Evolutionary conservation across 2,888 invertebrate species (phyloP), one percentile per base, ranked within the genome.

Genomic region (Syrista parreyssii): DNA sequence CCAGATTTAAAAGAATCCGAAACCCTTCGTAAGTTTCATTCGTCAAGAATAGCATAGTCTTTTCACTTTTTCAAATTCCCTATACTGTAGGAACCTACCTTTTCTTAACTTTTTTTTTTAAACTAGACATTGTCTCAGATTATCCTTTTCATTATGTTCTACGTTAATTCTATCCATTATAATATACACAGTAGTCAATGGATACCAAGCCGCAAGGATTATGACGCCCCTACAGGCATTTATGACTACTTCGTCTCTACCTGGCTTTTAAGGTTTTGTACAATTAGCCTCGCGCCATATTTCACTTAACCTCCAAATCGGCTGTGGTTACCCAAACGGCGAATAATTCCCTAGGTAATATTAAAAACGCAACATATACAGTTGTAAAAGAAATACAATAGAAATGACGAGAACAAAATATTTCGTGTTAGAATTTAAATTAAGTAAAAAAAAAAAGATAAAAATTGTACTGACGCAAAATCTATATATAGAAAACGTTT

Each of bases 201-300:
- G 55, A 55, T 55, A 55, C 55, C 23, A 23, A 55, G 55, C 23
- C 35, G 23, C n/a, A 23, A 36, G 36, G 35, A 74, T 74, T 74
- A 35, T 74, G 15, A 23, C 74, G 74, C 12, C 36, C 35, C 23
- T 74, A 23, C 35, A 74, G 30, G 35, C 35, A 23, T 74, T 74
- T 74, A 35, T 12, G 74, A 33, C 74, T 55, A 23, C 55, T 74
- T 74, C 74, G 74, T 74, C 34, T 36, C 74, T 35, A 30, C 74
- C 33, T 74, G 35, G 30, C 74, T 34, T 55, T 55, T 74, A 74
- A 74, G 15, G 35, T 82, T 80, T 77, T 76, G 79, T 72, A 79
- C 82, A 83, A 83, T 83, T 83, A 83, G 79, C 81, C 81, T 79
- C 77, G 80, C 78, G 78, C 80, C 80, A 78, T 83, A 83, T 82